A percentile compares a stretch with the other conserved stretches of the same genome.
These are phyloP conservation scores for Lordiphosa clarofinis DNA, from an alignment of 1,140 invertebrate genomes.

Conservation along the genomic window DNA sequence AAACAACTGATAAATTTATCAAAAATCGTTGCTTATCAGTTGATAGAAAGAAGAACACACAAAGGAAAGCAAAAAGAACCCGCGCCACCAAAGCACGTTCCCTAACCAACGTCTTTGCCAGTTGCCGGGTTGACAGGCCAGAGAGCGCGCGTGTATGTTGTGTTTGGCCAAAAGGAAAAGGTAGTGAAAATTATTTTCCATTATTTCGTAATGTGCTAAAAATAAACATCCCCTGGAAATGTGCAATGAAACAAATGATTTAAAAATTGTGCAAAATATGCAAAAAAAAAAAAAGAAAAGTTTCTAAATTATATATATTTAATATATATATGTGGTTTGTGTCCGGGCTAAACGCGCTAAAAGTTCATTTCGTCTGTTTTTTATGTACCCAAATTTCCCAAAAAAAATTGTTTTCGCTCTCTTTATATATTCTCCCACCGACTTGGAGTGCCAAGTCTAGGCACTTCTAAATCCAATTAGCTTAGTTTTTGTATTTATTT, in stretches of 20 bases:
- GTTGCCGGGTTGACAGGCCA: constrained; percentile 30
- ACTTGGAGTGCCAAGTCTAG: too few species aligned
- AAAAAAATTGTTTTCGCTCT: constrained; percentile 2
- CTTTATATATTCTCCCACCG: too few species aligned
- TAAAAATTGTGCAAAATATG: constrained; percentile 30
- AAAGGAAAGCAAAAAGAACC: background rate
- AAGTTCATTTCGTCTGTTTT: constrained; percentile 2
- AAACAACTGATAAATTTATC: constrained; percentile 48
- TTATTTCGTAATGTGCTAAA: constrained; percentile 65
- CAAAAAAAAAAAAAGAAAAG: constrained; percentile 14
- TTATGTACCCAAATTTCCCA: background rate
- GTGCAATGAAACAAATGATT: constrained; percentile 45
- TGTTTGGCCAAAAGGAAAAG: constrained; percentile 12
- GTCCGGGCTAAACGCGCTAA: constrained; percentile 8
- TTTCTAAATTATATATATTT: constrained; percentile 6
- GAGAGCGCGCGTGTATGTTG: constrained; percentile 18
- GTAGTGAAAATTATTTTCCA: constrained; percentile 16
- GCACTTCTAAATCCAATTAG: constrained; percentile 56
- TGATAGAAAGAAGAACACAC: constrained; percentile 14
- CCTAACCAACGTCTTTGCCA: constrained; percentile 21
- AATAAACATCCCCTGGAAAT: constrained; percentile 58
- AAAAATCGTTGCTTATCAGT: constrained; percentile 40
- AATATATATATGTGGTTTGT: constrained; percentile 3
- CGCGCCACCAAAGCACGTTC: constrained; percentile 31
- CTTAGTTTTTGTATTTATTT: constrained; percentile 37